Conservation (phyloP, 2,113 vertebrate genomes). For the Spea bombifrons region DNA sequence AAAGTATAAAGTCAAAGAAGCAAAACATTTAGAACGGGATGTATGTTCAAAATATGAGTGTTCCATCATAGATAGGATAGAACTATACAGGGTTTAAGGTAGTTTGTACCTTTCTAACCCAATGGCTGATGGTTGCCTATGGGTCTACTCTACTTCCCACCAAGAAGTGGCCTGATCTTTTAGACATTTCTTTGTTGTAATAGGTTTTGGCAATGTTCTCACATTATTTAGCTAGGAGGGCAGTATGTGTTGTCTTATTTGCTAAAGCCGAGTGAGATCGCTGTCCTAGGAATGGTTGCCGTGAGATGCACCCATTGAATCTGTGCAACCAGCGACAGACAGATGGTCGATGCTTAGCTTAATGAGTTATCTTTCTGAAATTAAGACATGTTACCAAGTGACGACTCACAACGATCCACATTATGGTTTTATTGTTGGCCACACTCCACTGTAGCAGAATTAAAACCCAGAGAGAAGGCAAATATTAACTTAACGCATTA, state of each 20-base stretch:
- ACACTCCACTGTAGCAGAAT: constrained; percentile 8
- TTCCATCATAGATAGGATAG: too few relatives aligned
- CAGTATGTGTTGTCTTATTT: neutral
- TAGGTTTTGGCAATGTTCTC: neutral
- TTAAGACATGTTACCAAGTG: constrained; percentile 22
- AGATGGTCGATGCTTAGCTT: constrained; percentile 1
- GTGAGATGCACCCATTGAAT: neutral
- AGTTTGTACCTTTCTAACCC: too few relatives aligned
- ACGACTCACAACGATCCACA: neutral
- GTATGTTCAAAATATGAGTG: too few relatives aligned
- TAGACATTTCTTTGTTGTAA: neutral
- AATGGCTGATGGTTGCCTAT: too few relatives aligned
- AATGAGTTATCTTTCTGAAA: constrained; percentile 13
- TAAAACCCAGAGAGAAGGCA: neutral
- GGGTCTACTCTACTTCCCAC: too few relatives aligned
- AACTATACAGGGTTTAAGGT: too few relatives aligned
- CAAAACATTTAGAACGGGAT: too few relatives aligned
- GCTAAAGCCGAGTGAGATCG: neutral
- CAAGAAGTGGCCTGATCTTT: too few relatives aligned
- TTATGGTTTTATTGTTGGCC: neutral
- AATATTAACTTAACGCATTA: constrained; percentile 37
- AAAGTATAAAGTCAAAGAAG: too few relatives aligned
- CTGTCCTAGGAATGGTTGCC: neutral
- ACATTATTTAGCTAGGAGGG: neutral
- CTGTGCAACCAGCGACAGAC: neutral